These are phyloP conservation scores for Pygoscelis adeliae DNA, from an alignment of 2,113 vertebrate species.

Conservation along the genomic window DNA sequence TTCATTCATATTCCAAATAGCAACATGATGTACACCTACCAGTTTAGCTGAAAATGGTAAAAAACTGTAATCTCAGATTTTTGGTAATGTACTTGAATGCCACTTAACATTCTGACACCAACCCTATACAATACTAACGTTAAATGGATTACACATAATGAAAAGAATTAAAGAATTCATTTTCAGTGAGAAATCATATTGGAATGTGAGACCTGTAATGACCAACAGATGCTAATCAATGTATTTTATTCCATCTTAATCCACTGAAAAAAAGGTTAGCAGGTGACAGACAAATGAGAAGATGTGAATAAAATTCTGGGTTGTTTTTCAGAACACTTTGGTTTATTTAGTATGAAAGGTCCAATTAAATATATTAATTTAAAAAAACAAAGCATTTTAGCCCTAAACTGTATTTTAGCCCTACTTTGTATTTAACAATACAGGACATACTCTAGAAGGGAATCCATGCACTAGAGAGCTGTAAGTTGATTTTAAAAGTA, in stretches of 20 bases:
- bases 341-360: neutral
- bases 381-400: neutral
- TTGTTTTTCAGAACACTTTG: neutral
- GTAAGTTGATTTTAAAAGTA: neutral
- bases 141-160: neutral
- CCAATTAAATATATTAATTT: neutral
- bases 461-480: neutral
- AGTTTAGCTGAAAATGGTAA: neutral
- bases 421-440: neutral
- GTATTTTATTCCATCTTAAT: neutral
- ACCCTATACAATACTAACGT: neutral
- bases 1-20: neutral
- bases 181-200: neutral
- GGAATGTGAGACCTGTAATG: neutral
- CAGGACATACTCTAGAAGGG: neutral
- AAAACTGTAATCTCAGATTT: neutral
- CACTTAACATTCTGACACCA: neutral
- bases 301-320: neutral
- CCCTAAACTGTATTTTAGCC: neutral
- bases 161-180: neutral
- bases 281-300: neutral
- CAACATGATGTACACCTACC: neutral
- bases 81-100: neutral
- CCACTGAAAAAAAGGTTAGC: neutral
- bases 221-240: neutral